Conservation (phyloP, 2,888 invertebrate genomes). For the Steinernema scapterisci region DNA sequence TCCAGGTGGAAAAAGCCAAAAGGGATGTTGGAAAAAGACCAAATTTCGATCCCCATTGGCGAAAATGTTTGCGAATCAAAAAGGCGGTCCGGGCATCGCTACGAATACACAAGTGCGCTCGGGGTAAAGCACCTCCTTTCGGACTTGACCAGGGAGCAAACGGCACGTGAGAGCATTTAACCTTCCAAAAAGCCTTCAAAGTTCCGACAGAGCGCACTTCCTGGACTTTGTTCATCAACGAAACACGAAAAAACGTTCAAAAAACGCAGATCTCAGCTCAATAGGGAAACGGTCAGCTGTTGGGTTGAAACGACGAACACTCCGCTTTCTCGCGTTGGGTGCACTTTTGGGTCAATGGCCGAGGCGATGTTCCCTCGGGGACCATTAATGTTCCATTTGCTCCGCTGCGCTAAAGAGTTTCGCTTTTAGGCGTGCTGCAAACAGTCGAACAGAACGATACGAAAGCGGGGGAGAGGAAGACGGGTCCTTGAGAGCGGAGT, state of each 20-base stretch:
- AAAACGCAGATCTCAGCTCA: background rate
- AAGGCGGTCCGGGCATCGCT: no score
- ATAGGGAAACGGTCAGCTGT: background rate
- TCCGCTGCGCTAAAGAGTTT: background rate
- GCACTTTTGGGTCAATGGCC: constrained; percentile 11
- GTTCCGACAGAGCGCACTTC: background rate
- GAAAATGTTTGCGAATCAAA: no score
- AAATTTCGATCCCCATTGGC: no score
- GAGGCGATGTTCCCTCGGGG: background rate
- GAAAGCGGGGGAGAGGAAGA: background rate
- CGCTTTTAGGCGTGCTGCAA: constrained; percentile 9
- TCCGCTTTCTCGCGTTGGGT: background rate
- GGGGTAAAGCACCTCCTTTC: background rate
- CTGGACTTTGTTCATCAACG: no score
- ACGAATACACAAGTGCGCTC: background rate
- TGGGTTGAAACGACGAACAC: background rate
- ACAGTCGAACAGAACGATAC: constrained; percentile 9
- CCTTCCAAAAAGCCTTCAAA: background rate
- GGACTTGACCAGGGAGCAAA: constrained; percentile 23
- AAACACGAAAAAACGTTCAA: no score
- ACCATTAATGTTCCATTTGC: constrained; percentile 6
- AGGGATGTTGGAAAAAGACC: no score
- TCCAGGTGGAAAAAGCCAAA: no score
- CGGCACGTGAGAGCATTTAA: constrained; percentile 1
- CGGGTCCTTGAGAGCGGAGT: background rate